Evolutionary conservation across 2,797 vertebrate genomes (phyloP), one percentile per base, ranked within the genome.

Genomic region (Poecilia wingei): DNA sequence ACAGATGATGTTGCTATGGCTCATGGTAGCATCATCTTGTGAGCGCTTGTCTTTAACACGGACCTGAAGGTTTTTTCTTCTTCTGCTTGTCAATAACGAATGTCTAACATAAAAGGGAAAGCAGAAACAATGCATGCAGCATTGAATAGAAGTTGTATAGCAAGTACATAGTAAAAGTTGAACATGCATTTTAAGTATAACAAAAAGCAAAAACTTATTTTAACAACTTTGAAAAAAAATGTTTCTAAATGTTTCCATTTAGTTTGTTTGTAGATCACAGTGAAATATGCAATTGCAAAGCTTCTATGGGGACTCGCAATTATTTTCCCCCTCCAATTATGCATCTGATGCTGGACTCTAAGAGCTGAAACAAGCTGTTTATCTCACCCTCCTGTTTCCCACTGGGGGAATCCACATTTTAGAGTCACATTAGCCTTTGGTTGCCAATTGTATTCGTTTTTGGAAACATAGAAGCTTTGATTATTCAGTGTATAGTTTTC

Each of bases 321-420:
- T n/a, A 51, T 66, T 51, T 57, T 69, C 76, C 86, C 76, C 59
- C 74, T 72, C 75, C 43, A 72, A 79, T 77, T 74, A 33, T 16
- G 2, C 39, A 53, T 22, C 75, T 53, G 28, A 73, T 36, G 10
- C 75, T 86, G 61, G 66, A 82, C 61, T 57, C 70, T n/a, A n/a
- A 61, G 59, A 57, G 28, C 55, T 80, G 78, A 39, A 86, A 79
- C 41, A 53, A 36, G 81, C 46, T 73, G 49, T 79, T 46, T 53
- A 57, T 33, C 46, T 59, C 47, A 64, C 36, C 51, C 31, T 75
- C 43, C 72, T 43, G 39, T 72, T 74, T 86, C 69, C 53, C 33
- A n/a, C 14, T 0, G 61, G 51, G 79, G 39, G 49, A 72, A 78
- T 66, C 28, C 20, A 66, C 36, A 46, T 16, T 49, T 41, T 82